phyloP scores from a whole-genome alignment of 2,113 vertebrate genomes.

The Gyps fulvus region DNA sequence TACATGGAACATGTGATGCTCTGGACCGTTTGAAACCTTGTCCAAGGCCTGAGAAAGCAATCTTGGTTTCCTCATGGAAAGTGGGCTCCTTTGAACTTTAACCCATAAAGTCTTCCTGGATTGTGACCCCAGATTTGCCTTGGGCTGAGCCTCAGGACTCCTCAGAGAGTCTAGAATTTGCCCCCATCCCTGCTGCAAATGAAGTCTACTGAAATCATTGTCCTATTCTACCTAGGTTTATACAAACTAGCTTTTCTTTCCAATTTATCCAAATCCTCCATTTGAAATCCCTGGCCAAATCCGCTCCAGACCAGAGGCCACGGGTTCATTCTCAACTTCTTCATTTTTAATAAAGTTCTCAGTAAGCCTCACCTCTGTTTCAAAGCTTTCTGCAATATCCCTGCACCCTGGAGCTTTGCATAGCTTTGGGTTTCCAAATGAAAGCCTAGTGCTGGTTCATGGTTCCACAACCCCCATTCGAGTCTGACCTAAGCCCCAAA shows the following conservation, averaged over 20 bases:
- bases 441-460: background rate
- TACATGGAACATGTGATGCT: background rate
- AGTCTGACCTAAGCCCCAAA: constrained; percentile 50
- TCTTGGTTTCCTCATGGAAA: background rate
- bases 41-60: background rate
- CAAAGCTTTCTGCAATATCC: background rate
- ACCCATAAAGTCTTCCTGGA: background rate
- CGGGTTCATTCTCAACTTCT: background rate
- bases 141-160: background rate
- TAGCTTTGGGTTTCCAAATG: constrained; percentile 1
- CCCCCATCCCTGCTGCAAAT: background rate
- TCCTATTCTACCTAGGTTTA: background rate
- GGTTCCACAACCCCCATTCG: background rate
- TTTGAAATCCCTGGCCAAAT: background rate
- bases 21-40: background rate
- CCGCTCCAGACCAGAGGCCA: background rate
- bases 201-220: background rate
- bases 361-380: background rate
- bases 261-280: background rate
- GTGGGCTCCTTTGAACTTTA: background rate
- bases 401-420: background rate
- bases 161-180: background rate
- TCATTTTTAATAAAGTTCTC: background rate
- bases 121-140: background rate
- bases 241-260: background rate